phyloP scores from a whole-genome alignment of 2,888 invertebrate genomes.

The Anthrax anthrax region DNA sequence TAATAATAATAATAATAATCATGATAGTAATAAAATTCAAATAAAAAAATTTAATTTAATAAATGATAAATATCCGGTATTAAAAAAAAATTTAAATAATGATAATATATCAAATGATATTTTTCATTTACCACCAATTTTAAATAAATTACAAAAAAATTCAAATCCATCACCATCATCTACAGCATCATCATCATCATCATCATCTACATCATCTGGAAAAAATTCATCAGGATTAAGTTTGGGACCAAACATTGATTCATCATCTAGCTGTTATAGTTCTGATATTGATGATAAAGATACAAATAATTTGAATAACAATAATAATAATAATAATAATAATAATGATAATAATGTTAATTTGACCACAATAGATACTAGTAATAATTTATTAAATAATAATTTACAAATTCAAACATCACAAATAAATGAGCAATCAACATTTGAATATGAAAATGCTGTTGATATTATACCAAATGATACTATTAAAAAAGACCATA shows the following conservation, averaged over 20 bases:
- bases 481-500: constrained; percentile 1
- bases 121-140: constrained; percentile 53
- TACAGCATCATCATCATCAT: too few relatives aligned
- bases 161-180: constrained; percentile 32
- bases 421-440: constrained; percentile 7
- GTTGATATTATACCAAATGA: constrained; percentile 1
- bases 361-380: too few relatives aligned
- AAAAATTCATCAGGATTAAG: constrained; percentile 45
- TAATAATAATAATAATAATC: constrained; percentile 1
- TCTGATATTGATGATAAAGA: constrained; percentile 27
- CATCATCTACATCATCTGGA: constrained; percentile 5
- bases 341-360: too few relatives aligned
- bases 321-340: too few relatives aligned
- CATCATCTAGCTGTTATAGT: constrained; percentile 46
- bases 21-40: too few relatives aligned
- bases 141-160: constrained; percentile 40
- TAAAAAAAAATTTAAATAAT: constrained; percentile 1
- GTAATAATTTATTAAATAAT: neutral
- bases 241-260: constrained; percentile 55
- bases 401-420: constrained; percentile 4
- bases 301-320: too few relatives aligned
- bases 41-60: too few relatives aligned
- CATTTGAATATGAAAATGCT: constrained; percentile 8
- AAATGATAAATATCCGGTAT: constrained; percentile 4
- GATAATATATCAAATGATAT: constrained; percentile 30